Conservation (phyloP, 2,797 vertebrate species). For the Phalanger gymnotis region DNA sequence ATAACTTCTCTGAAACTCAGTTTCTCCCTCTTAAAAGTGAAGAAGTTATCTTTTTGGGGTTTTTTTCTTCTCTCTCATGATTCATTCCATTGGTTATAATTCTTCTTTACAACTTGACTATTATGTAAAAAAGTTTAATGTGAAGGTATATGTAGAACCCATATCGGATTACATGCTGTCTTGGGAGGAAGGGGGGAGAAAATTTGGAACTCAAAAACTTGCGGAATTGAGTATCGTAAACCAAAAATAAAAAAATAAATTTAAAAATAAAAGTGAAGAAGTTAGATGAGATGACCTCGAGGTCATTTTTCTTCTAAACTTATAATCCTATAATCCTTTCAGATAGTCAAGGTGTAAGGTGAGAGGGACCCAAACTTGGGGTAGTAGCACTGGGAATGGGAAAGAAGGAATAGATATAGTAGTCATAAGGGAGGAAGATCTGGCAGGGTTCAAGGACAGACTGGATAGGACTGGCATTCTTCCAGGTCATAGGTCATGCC, state of each 20-base stretch:
- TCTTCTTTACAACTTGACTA: too few species aligned
- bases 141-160: too few species aligned
- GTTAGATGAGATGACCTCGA: background rate
- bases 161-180: too few species aligned
- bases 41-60: too few species aligned
- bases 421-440: background rate
- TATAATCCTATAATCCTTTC: background rate
- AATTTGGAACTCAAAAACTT: too few species aligned
- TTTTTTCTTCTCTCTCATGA: too few species aligned
- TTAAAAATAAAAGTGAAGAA: background rate
- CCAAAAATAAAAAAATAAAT: too few species aligned
- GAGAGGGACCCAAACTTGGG: background rate
- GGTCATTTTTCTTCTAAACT: background rate
- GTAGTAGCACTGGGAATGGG: background rate
- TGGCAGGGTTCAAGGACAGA: background rate
- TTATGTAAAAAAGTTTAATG: too few species aligned
- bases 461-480: background rate
- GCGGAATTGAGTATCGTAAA: too few species aligned
- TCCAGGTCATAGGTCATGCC: background rate
- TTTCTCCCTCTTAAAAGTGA: background rate
- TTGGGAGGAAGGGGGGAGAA: too few species aligned
- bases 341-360: background rate
- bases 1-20: background rate
- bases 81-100: too few species aligned
- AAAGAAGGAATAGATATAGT: background rate